Evolutionary conservation across 2,888 invertebrate species (phyloP).

Genomic region (Drosophila setosimentum): DNA sequence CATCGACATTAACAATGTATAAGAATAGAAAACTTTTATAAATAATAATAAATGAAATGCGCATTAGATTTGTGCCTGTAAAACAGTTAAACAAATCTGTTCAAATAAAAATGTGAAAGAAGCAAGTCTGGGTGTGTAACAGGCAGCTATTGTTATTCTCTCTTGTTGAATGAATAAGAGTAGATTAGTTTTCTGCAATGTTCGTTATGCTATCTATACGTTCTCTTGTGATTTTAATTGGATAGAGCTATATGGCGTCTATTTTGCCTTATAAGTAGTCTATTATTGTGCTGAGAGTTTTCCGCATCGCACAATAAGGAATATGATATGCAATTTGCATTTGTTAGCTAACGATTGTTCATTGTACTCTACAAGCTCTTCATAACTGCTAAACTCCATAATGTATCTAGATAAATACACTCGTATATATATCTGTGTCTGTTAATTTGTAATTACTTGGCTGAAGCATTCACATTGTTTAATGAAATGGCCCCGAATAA

Average conservation of each 20-base stretch:
- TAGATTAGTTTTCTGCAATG: background rate
- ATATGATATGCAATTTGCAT: constrained; percentile 18
- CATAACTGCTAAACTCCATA: constrained; percentile 15
- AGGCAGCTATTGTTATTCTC: background rate
- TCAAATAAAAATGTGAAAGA: constrained; percentile 18
- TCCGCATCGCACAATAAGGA: constrained; percentile 28
- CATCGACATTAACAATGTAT: background rate
- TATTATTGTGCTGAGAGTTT: constrained; percentile 18
- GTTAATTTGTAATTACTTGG: constrained; percentile 30
- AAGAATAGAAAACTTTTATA: constrained; percentile 1
- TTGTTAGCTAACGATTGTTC: constrained; percentile 18
- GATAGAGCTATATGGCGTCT: background rate
- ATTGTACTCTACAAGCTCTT: constrained; percentile 31
- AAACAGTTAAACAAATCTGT: constrained; percentile 7
- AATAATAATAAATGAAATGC: constrained; percentile 15
- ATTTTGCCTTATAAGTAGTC: constrained; percentile 6
- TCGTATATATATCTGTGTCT: background rate
- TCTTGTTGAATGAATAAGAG: background rate
- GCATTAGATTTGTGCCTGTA: background rate
- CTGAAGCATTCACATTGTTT: constrained; percentile 48
- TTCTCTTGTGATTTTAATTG: background rate
- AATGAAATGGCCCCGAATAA: constrained; percentile 60
- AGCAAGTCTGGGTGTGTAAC: constrained; percentile 2
- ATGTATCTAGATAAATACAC: constrained; percentile 28
- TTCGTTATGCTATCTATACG: too few species aligned